Evolutionary conservation across 2,113 vertebrate genomes (phyloP).

Genomic region (Macaca nemestrina): DNA sequence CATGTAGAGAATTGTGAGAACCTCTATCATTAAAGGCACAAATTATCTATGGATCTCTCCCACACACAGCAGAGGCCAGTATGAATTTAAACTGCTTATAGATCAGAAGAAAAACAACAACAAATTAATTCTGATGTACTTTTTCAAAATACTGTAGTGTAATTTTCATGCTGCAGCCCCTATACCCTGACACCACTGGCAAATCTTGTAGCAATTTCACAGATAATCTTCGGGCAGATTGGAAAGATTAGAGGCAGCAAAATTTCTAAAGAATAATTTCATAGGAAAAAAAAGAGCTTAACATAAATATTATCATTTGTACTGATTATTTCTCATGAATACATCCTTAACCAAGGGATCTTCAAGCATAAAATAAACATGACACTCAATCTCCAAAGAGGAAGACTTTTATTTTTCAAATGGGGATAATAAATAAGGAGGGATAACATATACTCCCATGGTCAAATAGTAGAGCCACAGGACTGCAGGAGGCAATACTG

Average conservation of each 20-base stretch:
- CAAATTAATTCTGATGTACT: slow-evolving; percentile 62
- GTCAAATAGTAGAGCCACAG: background rate
- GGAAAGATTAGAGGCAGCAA: slow-evolving; percentile 48
- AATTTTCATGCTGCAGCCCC: slow-evolving; percentile 33
- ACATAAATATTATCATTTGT: slow-evolving; percentile 49
- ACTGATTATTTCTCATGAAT: slow-evolving; percentile 64
- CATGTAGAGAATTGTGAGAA: background rate
- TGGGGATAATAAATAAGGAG: background rate
- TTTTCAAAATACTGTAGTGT: slow-evolving; percentile 51
- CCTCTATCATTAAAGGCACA: slow-evolving; percentile 34
- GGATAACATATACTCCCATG: background rate
- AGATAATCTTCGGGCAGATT: slow-evolving; percentile 63
- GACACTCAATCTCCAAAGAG: background rate
- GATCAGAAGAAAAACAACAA: slow-evolving; percentile 62
- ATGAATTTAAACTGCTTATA: slow-evolving; percentile 40
- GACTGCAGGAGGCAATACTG: background rate
- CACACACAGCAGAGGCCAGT: slow-evolving; percentile 16
- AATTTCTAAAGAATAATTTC: slow-evolving; percentile 55
- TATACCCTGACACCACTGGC: background rate
- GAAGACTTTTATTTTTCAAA: background rate
- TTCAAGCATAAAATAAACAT: background rate
- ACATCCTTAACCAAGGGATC: slow-evolving; percentile 15
- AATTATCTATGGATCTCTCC: slow-evolving; percentile 45
- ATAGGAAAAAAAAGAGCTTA: background rate
- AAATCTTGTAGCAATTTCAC: slow-evolving; percentile 57